phyloP scores from a whole-genome alignment of 2,113 vertebrate genomes.

The Tetraodon nigroviridis region DNA sequence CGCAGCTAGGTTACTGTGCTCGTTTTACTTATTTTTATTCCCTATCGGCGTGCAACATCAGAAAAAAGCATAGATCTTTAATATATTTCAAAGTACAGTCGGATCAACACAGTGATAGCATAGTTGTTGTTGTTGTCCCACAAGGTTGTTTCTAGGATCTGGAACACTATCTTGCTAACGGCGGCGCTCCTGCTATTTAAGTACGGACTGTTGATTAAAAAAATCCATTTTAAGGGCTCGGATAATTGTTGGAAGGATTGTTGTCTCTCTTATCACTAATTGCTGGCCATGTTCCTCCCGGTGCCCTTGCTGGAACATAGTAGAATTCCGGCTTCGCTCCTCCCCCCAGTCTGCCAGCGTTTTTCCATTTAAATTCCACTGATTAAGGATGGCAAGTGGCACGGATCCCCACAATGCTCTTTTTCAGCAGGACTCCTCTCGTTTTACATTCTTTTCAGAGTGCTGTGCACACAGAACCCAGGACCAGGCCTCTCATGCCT shows the following conservation, averaged over 20 bases:
- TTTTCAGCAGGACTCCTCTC: constrained; percentile 47
- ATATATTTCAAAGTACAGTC: not conserved
- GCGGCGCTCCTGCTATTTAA: too few relatives aligned
- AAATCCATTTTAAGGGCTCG: not conserved
- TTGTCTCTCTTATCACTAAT: constrained; percentile 9
- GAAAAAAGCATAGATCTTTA: constrained; percentile 22
- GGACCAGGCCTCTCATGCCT: constrained; percentile 22
- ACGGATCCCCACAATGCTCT: constrained; percentile 64
- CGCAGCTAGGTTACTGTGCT: constrained; percentile 39
- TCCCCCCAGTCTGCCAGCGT: constrained; percentile 27
- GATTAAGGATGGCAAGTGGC: constrained; percentile 71
- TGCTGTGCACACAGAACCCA: constrained; percentile 45
- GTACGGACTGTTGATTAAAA: not conserved
- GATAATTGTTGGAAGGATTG: not conserved
- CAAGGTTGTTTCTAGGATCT: not conserved
- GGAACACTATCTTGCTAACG: too few relatives aligned
- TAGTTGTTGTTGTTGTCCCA: constrained; percentile 2
- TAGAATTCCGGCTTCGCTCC: constrained; percentile 19
- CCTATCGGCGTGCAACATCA: constrained; percentile 22
- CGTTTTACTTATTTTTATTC: constrained; percentile 29
- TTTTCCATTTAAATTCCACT: constrained; percentile 67
- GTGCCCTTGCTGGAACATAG: constrained; percentile 12
- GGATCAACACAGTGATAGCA: not conserved
- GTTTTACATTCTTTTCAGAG: constrained; percentile 58
- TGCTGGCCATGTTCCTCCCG: constrained; percentile 13